Percentiles rank a stretch among this genome's conserved stretches.
These are phyloP conservation scores for Drosophila cardini DNA, from an alignment of 1,140 invertebrate species.

Conservation along the genomic window DNA sequence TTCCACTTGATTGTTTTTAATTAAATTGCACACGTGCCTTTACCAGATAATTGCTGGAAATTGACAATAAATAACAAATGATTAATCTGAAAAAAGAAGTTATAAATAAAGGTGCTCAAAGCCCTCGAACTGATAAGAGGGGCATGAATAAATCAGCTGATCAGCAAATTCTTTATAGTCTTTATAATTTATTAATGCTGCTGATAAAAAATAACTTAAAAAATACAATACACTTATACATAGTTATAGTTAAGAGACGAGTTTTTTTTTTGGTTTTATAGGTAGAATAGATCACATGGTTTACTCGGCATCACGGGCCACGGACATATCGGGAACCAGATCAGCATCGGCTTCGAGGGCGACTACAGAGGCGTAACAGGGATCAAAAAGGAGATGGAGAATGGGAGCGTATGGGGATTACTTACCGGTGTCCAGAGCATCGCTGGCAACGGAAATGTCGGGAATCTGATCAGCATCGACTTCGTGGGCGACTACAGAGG, in stretches of 20 bases:
- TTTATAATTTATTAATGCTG: constrained; percentile 58
- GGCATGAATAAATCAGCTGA: constrained; percentile 8
- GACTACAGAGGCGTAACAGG: background rate
- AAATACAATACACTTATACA: constrained; percentile 54
- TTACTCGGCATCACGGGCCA: constrained; percentile 59
- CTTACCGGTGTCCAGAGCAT: constrained; percentile 21
- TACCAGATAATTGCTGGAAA: constrained; percentile 24
- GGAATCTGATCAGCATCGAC: constrained; percentile 43
- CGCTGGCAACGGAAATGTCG: constrained; percentile 44
- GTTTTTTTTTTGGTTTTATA: constrained; percentile 18
- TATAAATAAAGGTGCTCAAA: constrained; percentile 28
- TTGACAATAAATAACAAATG: constrained; percentile 30
- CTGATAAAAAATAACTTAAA: constrained; percentile 42
- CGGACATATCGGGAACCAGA: constrained; percentile 53
- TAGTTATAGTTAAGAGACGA: constrained; percentile 16
- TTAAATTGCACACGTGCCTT: background rate
- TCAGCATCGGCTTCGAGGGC: constrained; percentile 16
- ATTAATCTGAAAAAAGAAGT: constrained; percentile 2
- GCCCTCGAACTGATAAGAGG: constrained; percentile 9
- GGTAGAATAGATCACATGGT: constrained; percentile 21
- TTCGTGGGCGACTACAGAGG: background rate
- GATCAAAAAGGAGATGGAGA: background rate
- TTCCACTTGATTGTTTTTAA: background rate
- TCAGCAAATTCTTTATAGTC: constrained; percentile 32
- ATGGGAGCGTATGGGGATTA: background rate